Base-by-base conservation (phyloP, 2,888 invertebrate species). In the Erebia aethiops region DNA sequence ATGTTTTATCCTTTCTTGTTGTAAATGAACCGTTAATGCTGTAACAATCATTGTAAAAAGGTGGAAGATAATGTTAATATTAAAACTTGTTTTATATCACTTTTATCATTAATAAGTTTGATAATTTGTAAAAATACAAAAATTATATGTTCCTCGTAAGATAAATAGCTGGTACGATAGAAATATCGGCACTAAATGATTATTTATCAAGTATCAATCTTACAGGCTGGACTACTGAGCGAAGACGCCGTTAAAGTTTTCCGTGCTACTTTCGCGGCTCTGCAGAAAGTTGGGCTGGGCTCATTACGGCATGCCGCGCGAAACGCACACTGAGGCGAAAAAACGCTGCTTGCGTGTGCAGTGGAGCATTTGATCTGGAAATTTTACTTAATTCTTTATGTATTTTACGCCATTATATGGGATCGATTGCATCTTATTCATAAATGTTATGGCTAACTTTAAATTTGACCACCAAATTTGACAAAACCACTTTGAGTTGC, bases 161-260 rank as follows among this genome's bases (percentile, higher is more conserved):
- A 35, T 7, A 7, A n/a, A 18, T 49, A 49, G n/a, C 2, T 5
- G 0, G 49, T n/a, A 1, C 14, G 14, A 49, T 5, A 49, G 2
- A 14, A 14, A 13, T 3, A 4, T 49, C 14, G 13, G 13, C 11
- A n/a, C 11, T 49, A 49, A 4, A 13, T 49, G 14, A 11, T 14
- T n/a, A 49, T 5, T 41, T 14, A 18, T 64, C 76, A 84, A 88
- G 85, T 83, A 88, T 83, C 90, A 90, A 91, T 70, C 4, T 0
- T 1, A 4, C 75, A 9, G 1, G 41, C 52, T 79, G 72, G 2
- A 1, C 76, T 84, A 80, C 54, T 78, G 74, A 79, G 75, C 84
- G 88, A 92, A 92, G 93, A 92, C 91, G 92, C 92, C 88, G 93
- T 92, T 92, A 92, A 93, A 93, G 93, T 93, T 93, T 93, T 93